Percentiles rank a stretch among this genome's conserved stretches.
Conservation (phyloP, 2,888 invertebrate genomes). For the Hyalella azteca region DNA sequence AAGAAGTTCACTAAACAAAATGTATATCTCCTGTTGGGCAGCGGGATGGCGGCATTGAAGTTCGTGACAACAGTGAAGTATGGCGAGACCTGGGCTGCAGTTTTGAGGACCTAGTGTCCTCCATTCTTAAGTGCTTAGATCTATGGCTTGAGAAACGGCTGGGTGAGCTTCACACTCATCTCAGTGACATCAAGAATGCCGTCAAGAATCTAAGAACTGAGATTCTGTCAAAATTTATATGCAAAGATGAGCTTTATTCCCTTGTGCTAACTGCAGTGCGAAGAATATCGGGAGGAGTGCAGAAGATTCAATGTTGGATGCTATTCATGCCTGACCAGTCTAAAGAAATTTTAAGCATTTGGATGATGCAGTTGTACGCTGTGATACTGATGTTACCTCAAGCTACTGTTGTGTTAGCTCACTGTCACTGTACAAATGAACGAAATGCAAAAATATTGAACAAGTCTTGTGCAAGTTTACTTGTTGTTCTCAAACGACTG, state of each 20-base stretch:
- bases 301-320: neutral
- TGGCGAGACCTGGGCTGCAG: neutral
- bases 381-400: neutral
- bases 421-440: neutral
- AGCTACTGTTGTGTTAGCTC: neutral
- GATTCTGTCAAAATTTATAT: neutral
- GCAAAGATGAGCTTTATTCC: neutral
- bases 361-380: conserved; percentile 3
- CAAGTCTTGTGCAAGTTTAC: neutral
- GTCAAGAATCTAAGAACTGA: neutral
- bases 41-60: neutral
- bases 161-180: neutral
- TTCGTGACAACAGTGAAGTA: conserved; percentile 5
- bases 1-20: neutral
- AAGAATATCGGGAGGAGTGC: neutral
- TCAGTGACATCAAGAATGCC: neutral
- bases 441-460: neutral
- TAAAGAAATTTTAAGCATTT: neutral
- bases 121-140: neutral
- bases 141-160: neutral
- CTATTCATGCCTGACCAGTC: neutral
- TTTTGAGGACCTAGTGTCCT: neutral
- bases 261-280: neutral
- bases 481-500: neutral
- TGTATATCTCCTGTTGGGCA: neutral